These are phyloP conservation scores for Tympanoctomys barrerae DNA, from an alignment of 2,797 vertebrate genomes.

Conservation along the genomic window DNA sequence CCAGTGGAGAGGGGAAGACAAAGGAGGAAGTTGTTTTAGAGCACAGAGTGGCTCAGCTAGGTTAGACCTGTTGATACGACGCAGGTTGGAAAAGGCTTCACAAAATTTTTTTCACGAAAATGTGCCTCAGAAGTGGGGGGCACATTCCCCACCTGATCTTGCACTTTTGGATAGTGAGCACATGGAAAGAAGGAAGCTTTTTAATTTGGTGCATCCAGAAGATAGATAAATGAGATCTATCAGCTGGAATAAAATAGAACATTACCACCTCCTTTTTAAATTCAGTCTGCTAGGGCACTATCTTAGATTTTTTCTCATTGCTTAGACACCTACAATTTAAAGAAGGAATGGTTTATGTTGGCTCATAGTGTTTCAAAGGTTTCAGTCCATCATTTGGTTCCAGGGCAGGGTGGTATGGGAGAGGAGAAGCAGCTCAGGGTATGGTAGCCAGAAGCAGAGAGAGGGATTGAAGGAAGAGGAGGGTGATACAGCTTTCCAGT, in stretches of 20 bases:
- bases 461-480: neutral
- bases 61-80: neutral
- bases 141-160: neutral
- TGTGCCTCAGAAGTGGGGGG: neutral
- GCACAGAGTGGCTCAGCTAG: neutral
- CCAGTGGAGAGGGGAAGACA: neutral
- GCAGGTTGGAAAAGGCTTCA: neutral
- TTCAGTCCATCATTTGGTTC: neutral
- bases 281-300: neutral
- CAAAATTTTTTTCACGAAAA: neutral
- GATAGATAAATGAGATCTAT: neutral
- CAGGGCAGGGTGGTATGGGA: neutral
- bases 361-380: neutral
- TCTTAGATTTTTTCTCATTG: neutral
- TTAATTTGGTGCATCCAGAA: conserved; percentile 8
- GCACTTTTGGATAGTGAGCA: neutral
- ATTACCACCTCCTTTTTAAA: neutral
- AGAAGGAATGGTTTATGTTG: neutral
- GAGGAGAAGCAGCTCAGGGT: neutral
- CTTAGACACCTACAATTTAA: neutral
- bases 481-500: neutral
- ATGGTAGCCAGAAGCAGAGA: neutral
- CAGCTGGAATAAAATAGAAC: neutral
- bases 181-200: neutral
- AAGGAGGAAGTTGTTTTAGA: neutral